Base-by-base conservation (phyloP, 2,113 vertebrate genomes). In the Danio rerio region DNA sequence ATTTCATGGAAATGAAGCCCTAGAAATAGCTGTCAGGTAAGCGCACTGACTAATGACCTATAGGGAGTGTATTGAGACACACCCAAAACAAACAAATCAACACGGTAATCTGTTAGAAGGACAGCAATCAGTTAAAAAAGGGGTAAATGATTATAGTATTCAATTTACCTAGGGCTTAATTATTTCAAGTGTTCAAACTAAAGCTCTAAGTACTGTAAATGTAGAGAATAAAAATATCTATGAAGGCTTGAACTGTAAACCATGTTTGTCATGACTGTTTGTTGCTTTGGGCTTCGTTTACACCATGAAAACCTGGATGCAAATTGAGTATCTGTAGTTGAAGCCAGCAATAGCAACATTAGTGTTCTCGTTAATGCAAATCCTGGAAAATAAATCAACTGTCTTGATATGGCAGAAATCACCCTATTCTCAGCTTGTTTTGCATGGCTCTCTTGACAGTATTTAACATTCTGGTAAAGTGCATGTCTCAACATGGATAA, bases 401-500 rank as follows among this genome's bases (percentile, higher is more conserved):
- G 40, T 18, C 2, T 21, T 15, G 13, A 49, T 12, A 21, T 45
- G 15, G 42, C 42, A 76, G 9, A 76, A 76, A 16, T 21, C 0
- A 50, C 45, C 42, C n/a, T 0, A 3, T 50, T 18, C 8, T 5
- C 2, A 20, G 15, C 47, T 11, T 13, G 9, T 20, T 75, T 75
- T 62, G 10, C 56, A 49, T 49, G 11, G 31, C 5, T 6, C 20
- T 31, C 20, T 52, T 72, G 18, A 11, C 52, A 56, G 7, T 62
- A 7, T 31, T 21, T 16, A 5, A 43, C 18, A 62, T 31, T 59
- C n/a, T 7, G 56, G 8, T 21, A 18, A 16, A 21, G 18, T 15
- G 20, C 73, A 76, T 61, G 74, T 62, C 58, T 77, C 6, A 77
- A 45, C 58, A 62, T 50, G 58, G 5, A 16, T 31, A 50, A 15